Evolutionary conservation across 1,140 invertebrate species (phyloP).

Genomic region (Drosophila leontia): DNA sequence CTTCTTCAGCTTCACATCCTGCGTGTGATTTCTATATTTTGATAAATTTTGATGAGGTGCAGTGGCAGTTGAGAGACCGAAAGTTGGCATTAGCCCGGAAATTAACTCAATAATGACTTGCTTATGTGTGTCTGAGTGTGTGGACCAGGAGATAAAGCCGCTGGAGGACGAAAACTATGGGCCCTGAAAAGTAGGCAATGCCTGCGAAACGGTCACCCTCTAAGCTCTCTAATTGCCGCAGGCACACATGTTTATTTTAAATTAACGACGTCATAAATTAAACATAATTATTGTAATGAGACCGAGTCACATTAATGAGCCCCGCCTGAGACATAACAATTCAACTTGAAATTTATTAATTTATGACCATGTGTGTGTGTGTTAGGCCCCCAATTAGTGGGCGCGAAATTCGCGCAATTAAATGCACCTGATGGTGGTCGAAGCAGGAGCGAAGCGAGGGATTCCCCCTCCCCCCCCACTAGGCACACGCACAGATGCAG

Average conservation of each 20-base stretch:
- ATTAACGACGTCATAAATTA: conserved; percentile 82
- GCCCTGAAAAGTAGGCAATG: no score
- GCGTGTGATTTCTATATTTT: conserved; percentile 76
- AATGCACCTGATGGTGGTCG: conserved; percentile 83
- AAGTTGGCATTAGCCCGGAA: conserved; percentile 61
- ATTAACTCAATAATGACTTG: conserved; percentile 70
- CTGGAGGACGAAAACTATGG: conserved; percentile 25
- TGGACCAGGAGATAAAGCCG: neutral
- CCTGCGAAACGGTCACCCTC: conserved; percentile 2
- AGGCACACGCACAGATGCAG: conserved; percentile 20
- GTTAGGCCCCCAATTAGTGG: neutral
- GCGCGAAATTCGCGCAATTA: conserved; percentile 81
- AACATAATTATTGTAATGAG: conserved; percentile 81
- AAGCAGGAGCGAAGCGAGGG: neutral
- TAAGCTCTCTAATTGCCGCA: conserved; percentile 24
- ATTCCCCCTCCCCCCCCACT: neutral
- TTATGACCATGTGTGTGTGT: conserved; percentile 66
- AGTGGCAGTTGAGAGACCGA: conserved; percentile 22
- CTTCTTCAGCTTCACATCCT: neutral
- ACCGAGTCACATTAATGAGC: conserved; percentile 71
- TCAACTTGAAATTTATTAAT: conserved; percentile 80
- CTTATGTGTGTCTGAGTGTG: conserved; percentile 9
- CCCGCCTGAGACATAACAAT: conserved; percentile 62
- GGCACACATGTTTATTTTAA: conserved; percentile 46
- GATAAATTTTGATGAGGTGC: conserved; percentile 76